phyloP scores from a whole-genome alignment of 2,888 invertebrate genomes.

The Mimachlamys varia region DNA sequence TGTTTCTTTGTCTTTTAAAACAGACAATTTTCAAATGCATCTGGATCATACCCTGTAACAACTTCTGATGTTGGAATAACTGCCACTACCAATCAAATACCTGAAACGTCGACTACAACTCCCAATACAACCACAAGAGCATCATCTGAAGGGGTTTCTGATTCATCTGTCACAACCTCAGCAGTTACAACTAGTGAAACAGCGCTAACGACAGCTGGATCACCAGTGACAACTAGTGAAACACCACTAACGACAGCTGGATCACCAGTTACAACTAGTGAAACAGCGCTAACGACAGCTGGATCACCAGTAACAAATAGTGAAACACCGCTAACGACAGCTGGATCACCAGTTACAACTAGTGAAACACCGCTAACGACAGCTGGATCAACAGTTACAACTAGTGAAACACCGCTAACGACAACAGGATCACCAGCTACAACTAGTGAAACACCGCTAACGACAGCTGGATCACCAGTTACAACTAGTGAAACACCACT shows the following conservation, averaged over 20 bases:
- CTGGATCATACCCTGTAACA: too few species aligned
- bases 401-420: too few species aligned
- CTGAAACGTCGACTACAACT: not conserved
- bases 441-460: too few species aligned
- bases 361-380: too few species aligned
- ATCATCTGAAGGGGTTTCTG: not conserved
- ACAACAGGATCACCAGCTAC: too few species aligned
- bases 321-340: too few species aligned
- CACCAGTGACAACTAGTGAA: not conserved
- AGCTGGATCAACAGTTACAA: too few species aligned
- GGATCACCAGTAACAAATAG: too few species aligned
- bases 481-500: too few species aligned
- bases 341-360: too few species aligned
- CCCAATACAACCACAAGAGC: not conserved
- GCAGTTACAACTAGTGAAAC: not conserved
- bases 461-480: too few species aligned
- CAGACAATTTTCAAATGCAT: not conserved
- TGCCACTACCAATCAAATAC: not conserved
- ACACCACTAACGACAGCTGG: not conserved
- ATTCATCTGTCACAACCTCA: not conserved
- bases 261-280: not conserved
- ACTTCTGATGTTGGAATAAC: not conserved
- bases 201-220: not conserved
- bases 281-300: too few species aligned
- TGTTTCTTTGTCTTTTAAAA: not conserved